A percentile compares a stretch with the other conserved stretches of the same genome.
Evolutionary conservation across 2,888 invertebrate genomes (phyloP).

Genomic region (Villa cingulata): DNA sequence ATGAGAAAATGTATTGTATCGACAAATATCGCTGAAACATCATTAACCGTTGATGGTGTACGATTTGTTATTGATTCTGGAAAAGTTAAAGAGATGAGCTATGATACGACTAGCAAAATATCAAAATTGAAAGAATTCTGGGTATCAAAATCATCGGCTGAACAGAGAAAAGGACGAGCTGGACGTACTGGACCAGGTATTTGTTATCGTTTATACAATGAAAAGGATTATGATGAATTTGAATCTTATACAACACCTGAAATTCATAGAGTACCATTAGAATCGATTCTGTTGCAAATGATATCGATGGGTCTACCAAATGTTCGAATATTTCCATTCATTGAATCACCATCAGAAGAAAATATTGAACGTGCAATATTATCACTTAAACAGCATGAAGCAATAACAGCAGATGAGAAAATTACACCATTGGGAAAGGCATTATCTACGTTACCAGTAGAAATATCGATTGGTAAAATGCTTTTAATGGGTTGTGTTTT

Average conservation of each 20-base stretch:
- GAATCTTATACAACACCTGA: conserved; percentile 83
- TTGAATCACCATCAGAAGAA: conserved; percentile 78
- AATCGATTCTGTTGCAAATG: conserved; percentile 84
- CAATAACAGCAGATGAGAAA: conserved; percentile 63
- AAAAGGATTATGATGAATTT: conserved; percentile 64
- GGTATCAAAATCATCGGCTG: conserved; percentile 95
- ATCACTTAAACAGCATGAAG: conserved; percentile 78
- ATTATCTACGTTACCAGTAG: conserved; percentile 81
- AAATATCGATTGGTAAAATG: conserved; percentile 92
- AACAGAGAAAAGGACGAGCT: conserved; percentile 91
- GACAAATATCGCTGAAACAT: conserved; percentile 98
- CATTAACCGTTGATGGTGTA: conserved; percentile 95
- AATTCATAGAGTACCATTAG: conserved; percentile 85
- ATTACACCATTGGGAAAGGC: conserved; percentile 78
- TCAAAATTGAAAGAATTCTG: conserved; percentile 86
- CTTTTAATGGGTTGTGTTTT: conserved; percentile 83
- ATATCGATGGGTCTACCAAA: conserved; percentile 86
- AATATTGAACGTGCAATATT: conserved; percentile 77
- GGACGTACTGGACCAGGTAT: conserved; percentile 90
- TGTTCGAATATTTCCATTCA: conserved; percentile 82
- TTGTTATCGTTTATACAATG: conserved; percentile 80
- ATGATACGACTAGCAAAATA: conserved; percentile 80
- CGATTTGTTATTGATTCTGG: conserved; percentile 96
- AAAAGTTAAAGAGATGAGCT: conserved; percentile 95
- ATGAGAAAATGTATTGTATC: conserved; percentile 93